Evolutionary conservation across 2,113 vertebrate species (phyloP).

Genomic region (Eira barbara): DNA sequence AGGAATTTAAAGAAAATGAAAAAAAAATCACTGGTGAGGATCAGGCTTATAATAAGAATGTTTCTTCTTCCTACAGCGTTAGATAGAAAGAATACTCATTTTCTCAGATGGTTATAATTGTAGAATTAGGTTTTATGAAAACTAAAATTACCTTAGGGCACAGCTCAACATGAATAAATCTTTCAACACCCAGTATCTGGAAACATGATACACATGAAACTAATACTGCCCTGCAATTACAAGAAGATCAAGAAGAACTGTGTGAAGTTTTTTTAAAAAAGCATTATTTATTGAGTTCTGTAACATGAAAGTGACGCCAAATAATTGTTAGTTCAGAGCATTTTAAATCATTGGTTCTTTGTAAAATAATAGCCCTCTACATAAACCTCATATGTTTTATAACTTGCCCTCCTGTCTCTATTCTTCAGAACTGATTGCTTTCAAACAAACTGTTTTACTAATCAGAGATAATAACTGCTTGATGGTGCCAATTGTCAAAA

Average conservation of each 20-base stretch:
- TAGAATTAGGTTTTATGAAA: slow-evolving; percentile 87
- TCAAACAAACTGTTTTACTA: slow-evolving; percentile 63
- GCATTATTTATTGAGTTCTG: slow-evolving; percentile 67
- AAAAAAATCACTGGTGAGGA: slow-evolving; percentile 74
- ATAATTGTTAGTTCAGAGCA: slow-evolving; percentile 58
- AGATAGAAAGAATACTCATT: slow-evolving; percentile 62
- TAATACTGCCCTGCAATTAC: slow-evolving; percentile 82
- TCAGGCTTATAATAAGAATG: slow-evolving; percentile 67
- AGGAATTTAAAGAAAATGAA: slow-evolving; percentile 70
- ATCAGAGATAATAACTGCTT: slow-evolving; percentile 60
- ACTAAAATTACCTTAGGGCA: slow-evolving; percentile 85
- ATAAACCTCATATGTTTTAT: slow-evolving; percentile 46
- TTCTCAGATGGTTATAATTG: slow-evolving; percentile 82
- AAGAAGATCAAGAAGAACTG: slow-evolving; percentile 81
- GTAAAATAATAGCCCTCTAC: slow-evolving; percentile 58
- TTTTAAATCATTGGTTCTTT: slow-evolving; percentile 68
- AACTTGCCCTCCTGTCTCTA: slow-evolving; percentile 40
- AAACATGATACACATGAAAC: slow-evolving; percentile 87
- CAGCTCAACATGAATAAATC: slow-evolving; percentile 85
- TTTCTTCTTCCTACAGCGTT: slow-evolving; percentile 64
- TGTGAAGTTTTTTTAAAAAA: slow-evolving; percentile 65
- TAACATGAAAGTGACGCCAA: slow-evolving; percentile 55
- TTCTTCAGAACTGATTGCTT: slow-evolving; percentile 59
- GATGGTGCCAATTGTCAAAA: slow-evolving; percentile 59
- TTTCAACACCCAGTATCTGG: slow-evolving; percentile 83